phyloP scores from a whole-genome alignment of 2,797 vertebrate species.

The Microctenopoma lineatum region DNA sequence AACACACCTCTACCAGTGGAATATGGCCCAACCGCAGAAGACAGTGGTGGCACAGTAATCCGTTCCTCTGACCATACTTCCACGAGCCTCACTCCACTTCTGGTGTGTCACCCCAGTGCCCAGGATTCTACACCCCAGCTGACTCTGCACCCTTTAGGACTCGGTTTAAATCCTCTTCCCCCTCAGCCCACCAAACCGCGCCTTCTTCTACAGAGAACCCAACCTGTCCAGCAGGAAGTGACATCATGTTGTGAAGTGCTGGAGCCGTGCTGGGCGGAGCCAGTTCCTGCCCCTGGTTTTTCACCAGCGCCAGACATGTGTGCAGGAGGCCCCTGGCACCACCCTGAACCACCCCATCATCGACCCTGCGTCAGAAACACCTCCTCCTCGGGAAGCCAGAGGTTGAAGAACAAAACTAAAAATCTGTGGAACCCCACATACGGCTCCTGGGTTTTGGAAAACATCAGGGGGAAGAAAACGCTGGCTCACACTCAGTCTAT shows the following conservation, averaged over 20 bases:
- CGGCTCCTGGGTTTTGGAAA: constrained; percentile 91
- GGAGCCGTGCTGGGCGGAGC: constrained; percentile 80
- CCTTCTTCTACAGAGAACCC: constrained; percentile 74
- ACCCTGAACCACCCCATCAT: constrained; percentile 73
- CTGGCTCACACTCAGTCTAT: constrained; percentile 84
- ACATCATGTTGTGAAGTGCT: constrained; percentile 78
- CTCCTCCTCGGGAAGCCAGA: constrained; percentile 83
- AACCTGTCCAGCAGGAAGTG: constrained; percentile 82
- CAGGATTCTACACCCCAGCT: constrained; percentile 74
- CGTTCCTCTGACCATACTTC: constrained; percentile 81
- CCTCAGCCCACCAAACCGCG: constrained; percentile 77
- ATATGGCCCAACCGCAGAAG: constrained; percentile 83
- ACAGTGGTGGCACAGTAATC: constrained; percentile 80
- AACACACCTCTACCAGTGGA: constrained; percentile 89
- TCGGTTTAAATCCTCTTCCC: constrained; percentile 41
- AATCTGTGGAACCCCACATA: constrained; percentile 96
- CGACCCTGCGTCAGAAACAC: constrained; percentile 77
- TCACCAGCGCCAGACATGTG: constrained; percentile 10
- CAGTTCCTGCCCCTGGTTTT: constrained; percentile 62
- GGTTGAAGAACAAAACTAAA: constrained; percentile 92
- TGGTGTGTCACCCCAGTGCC: constrained; percentile 77
- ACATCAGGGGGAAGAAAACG: constrained; percentile 80
- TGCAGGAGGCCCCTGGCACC: constrained; percentile 74
- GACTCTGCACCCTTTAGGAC: constrained; percentile 56
- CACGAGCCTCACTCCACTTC: constrained; percentile 82